phyloP scores from a whole-genome alignment of 1,140 invertebrate genomes.

The Heliconius hermathena region DNA sequence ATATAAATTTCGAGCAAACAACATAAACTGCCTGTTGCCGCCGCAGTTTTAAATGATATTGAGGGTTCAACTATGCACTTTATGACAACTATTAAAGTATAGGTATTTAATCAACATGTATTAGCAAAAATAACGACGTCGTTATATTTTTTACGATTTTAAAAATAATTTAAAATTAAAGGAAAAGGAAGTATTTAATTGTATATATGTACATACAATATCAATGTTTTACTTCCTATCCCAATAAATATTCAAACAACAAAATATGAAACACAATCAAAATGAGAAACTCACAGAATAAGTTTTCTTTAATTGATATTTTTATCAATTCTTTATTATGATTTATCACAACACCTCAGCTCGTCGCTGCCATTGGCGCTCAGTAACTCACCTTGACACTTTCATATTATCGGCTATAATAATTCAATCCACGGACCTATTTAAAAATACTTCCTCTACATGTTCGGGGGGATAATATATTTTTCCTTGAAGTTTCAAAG shows the following conservation, averaged over 20 bases:
- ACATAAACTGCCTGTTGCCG: slow-evolving; percentile 15
- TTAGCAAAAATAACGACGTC: slow-evolving; percentile 25
- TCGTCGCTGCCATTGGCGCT: not conserved
- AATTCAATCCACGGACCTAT: slow-evolving; percentile 39
- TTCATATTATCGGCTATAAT: slow-evolving; percentile 20
- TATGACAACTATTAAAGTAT: slow-evolving; percentile 35
- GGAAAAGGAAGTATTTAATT: not conserved
- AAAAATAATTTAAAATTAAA: not conserved
- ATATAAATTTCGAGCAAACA: not conserved
- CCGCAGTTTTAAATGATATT: slow-evolving; percentile 26
- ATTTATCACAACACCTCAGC: not conserved
- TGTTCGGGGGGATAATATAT: slow-evolving; percentile 15
- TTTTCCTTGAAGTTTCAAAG: slow-evolving; percentile 47
- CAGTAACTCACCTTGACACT: slow-evolving; percentile 4
- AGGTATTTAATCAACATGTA: slow-evolving; percentile 42
- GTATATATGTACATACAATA: too few relatives aligned
- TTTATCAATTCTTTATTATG: too few relatives aligned
- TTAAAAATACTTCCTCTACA: slow-evolving; percentile 46
- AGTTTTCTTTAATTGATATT: not conserved
- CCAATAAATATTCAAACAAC: not conserved
- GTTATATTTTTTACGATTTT: not conserved
- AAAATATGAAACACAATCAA: not conserved
- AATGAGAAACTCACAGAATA: not conserved
- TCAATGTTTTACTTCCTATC: not conserved
- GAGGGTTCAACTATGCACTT: slow-evolving; percentile 29